Base-by-base conservation (phyloP, 2,797 vertebrate genomes). In the Anas bernieri region DNA sequence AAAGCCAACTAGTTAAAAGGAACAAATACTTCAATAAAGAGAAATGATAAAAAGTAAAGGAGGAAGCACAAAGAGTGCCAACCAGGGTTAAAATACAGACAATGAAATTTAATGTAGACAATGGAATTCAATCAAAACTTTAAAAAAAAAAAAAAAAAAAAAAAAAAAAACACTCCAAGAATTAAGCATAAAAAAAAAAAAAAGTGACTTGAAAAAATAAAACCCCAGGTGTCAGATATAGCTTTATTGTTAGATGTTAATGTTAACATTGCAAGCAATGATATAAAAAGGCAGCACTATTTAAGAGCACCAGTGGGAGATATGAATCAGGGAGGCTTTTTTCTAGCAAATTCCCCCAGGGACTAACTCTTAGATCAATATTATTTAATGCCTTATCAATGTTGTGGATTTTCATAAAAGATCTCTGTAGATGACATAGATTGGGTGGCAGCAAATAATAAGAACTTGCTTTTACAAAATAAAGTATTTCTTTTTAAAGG, bases 41-140 rank as follows among this genome's bases (percentile, higher is more conserved):
- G 80, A 86, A 83, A 91, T 11, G 0, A 68, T 28, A 62, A n/a
- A 91, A 88, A 69, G 21, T 41, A 73, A 55, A 54, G 59, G 20
- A 87, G 83, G 67, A 96, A 93, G 31, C 11, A 74, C 30, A 69
- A 46, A 75, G 59, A 73, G 74, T 56, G 84, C 79, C 86, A 85
- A 16, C 70, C 2, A 0, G 22, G 52, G 70, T 90, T 86, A 63
- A 92, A 95, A 84, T 25, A 80, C 0, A 91, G 94, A 84, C 66
- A 90, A 92, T 83, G 70, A 92, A 90, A 46, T 46, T 46, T 95
- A 94, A 86, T 16, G 16, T 59, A 93, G 74, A 86, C 35, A 63
- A 48, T 9, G 33, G 63, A 88, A 93, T 86, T 76, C 88, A 88
- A 88, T 90, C 83, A 92, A 93, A 96, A 96, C 83, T 92, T 91